Evolutionary conservation across 2,888 invertebrate species (phyloP), one percentile per base, ranked within the genome.

Genomic region (Hetaerina titia): DNA sequence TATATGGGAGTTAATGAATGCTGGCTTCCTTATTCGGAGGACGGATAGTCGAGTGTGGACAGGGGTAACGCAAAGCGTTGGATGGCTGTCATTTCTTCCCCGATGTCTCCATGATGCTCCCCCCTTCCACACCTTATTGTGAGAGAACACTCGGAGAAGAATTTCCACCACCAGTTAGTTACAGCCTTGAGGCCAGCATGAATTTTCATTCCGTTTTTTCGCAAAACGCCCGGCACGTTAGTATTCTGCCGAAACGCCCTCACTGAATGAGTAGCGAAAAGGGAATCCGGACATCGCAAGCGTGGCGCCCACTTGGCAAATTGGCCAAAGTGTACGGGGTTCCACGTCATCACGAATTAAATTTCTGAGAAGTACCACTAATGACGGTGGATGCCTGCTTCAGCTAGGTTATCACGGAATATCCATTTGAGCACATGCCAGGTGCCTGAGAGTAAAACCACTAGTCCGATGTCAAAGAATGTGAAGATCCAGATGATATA

Each of bases 81-180:
- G 45, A 45, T 45, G 45, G 45, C 45, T 45, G 45, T 45, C 45
- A 45, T 45, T 45, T 45, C 45, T 45, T 45, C 45, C 2, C 45
- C 45, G 45, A 45, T 4, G 4, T 45, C 45, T 45, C 45, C 45
- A 45, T 45, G 2, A 45, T 45, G 45, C 45, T n/a, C n/a, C n/a
- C 45, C 45, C 45, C 45, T 4, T 45, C 45, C 45, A 1, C 45
- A 4, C 2, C 45, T 45, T 45, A 45, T 2, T 63, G 63, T 69
- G 69, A n/a, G 69, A 69, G 69, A 9, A 69, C 4, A 22, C 22
- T n/a, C 69, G 2, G n/a, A 22, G n/a, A 8, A 69, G n/a, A 69
- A 69, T 69, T 69, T n/a, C 69, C 69, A 69, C 69, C 69, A n/a
- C 69, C 69, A n/a, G 69, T 69, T 69, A 22, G 69, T 69, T n/a